Percentiles rank a stretch among this genome's conserved stretches.
Evolutionary conservation across 2,113 vertebrate species (phyloP).

Genomic region (Australoheros scitulus): DNA sequence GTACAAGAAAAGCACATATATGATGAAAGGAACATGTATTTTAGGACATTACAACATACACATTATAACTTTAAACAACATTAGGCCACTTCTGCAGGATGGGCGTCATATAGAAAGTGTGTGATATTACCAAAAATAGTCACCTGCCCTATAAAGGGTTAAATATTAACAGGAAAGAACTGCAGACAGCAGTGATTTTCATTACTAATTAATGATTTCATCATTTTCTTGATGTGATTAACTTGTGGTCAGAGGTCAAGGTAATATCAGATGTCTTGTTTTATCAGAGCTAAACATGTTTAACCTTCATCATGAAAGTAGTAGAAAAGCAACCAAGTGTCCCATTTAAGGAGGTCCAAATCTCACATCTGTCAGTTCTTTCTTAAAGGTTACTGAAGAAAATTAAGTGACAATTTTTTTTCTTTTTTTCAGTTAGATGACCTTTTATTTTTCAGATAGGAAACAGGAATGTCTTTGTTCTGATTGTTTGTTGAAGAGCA

Average conservation of each 20-base stretch:
- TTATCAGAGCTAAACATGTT: neutral
- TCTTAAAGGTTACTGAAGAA: neutral
- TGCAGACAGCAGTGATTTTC: neutral
- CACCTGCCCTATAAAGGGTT: no score
- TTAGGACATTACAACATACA: no score
- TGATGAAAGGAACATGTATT: no score
- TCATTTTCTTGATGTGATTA: neutral
- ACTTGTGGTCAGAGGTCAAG: accelerated
- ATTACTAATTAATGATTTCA: neutral
- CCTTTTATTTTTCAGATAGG: no score
- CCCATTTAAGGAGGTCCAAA: neutral
- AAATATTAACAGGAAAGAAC: neutral
- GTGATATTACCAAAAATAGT: no score
- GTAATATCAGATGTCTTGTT: neutral
- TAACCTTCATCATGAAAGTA: neutral
- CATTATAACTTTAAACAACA: no score
- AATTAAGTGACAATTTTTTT: no score
- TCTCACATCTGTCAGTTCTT: neutral
- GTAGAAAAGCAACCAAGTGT: neutral
- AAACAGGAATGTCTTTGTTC: no score
- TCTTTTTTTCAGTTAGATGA: no score
- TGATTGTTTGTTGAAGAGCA: neutral
- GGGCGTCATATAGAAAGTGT: no score
- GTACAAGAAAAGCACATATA: no score
- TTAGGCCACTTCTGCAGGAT: no score